phyloP scores from a whole-genome alignment of 2,888 invertebrate genomes.

The Orthosia gracilis region DNA sequence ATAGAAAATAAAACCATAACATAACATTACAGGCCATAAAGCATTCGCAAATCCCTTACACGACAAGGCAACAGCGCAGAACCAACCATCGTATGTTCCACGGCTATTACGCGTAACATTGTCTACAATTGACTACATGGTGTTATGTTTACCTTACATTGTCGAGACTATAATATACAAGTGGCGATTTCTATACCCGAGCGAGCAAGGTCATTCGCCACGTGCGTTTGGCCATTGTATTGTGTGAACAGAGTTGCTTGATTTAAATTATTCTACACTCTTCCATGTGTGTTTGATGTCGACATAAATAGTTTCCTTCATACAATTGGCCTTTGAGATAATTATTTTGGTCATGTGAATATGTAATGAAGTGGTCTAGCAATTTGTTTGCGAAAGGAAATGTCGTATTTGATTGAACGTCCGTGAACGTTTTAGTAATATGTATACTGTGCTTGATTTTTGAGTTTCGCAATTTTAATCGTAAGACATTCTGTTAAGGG shows the following conservation, averaged over 20 bases:
- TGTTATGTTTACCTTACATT: slow-evolving; percentile 75
- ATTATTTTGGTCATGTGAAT: slow-evolving; percentile 59
- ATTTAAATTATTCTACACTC: slow-evolving; percentile 65
- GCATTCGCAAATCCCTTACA: slow-evolving; percentile 57
- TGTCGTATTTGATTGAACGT: slow-evolving; percentile 31
- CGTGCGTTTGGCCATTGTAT: slow-evolving; percentile 79
- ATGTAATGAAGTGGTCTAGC: slow-evolving; percentile 46
- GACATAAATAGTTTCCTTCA: slow-evolving; percentile 51
- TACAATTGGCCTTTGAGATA: slow-evolving; percentile 56
- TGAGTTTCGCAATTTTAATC: slow-evolving; percentile 36
- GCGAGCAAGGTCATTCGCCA: slow-evolving; percentile 82
- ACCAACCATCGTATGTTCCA: slow-evolving; percentile 71
- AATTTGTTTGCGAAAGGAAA: slow-evolving; percentile 54
- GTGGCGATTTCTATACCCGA: slow-evolving; percentile 71
- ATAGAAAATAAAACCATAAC: slow-evolving; percentile 58
- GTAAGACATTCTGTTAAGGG: slow-evolving; percentile 28
- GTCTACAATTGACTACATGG: slow-evolving; percentile 74
- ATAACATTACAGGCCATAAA: slow-evolving; percentile 53
- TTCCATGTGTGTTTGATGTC: slow-evolving; percentile 51
- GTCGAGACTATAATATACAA: slow-evolving; percentile 68
- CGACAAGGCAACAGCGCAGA: slow-evolving; percentile 66
- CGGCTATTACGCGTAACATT: slow-evolving; percentile 76
- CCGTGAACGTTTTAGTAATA: slow-evolving; percentile 50
- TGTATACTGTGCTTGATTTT: slow-evolving; percentile 24
- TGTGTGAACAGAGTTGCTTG: slow-evolving; percentile 68